Conservation (phyloP, 1,140 invertebrate genomes). For the Drosophila rhopaloa region DNA sequence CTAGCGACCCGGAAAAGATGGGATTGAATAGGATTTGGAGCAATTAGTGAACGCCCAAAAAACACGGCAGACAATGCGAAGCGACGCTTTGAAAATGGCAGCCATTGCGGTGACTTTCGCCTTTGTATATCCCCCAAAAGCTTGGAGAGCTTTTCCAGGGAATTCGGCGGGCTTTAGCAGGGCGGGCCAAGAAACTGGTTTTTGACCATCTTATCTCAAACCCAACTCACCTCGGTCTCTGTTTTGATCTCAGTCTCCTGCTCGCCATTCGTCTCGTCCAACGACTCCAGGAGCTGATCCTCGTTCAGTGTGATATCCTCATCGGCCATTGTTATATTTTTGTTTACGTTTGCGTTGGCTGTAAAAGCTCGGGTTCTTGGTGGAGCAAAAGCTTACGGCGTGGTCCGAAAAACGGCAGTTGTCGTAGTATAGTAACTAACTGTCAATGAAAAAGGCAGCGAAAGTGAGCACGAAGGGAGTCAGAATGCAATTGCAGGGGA, state of each 20-base stretch:
- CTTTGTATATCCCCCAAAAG: conserved; percentile 52
- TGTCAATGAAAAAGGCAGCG: conserved; percentile 29
- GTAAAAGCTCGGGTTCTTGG: conserved; percentile 35
- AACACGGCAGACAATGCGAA: conserved; percentile 41
- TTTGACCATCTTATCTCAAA: conserved; percentile 7
- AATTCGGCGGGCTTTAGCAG: conserved; percentile 59
- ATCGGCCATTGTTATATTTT: conserved; percentile 81
- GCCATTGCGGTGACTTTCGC: conserved; percentile 30
- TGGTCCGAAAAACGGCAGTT: conserved; percentile 14
- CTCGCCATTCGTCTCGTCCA: conserved; percentile 84
- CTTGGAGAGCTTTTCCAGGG: conserved; percentile 65
- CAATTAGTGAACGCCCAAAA: conserved; percentile 29
- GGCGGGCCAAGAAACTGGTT: conserved; percentile 63
- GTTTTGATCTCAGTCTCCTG: conserved; percentile 78
- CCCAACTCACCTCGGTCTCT: conserved; percentile 78
- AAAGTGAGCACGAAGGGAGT: conserved; percentile 27
- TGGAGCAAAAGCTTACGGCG: conserved; percentile 49
- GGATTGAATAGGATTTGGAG: conserved; percentile 3
- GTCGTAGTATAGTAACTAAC: conserved; percentile 29
- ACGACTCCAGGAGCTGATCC: conserved; percentile 84
- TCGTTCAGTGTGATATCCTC: conserved; percentile 83
- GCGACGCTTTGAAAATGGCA: conserved; percentile 73
- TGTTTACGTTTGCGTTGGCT: conserved; percentile 23
- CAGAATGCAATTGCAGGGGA: conserved; percentile 20
- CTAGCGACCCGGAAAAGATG: conserved; percentile 30